These are phyloP conservation scores for Corapipo altera DNA, from an alignment of 2,113 vertebrate genomes.

Conservation along the genomic window DNA sequence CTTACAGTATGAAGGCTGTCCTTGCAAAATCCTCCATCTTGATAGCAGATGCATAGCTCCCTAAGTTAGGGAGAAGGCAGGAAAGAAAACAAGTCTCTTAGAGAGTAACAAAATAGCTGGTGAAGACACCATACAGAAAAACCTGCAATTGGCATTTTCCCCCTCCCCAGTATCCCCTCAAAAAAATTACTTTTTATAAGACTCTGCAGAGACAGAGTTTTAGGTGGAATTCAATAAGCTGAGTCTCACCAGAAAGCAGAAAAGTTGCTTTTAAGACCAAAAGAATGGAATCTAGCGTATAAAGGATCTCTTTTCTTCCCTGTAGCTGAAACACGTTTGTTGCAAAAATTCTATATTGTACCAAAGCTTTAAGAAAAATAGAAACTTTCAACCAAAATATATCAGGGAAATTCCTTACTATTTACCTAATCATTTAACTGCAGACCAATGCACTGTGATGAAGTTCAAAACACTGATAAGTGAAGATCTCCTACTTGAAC, in stretches of 20 bases:
- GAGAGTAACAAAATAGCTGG: background rate
- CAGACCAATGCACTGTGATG: background rate
- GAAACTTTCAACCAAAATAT: background rate
- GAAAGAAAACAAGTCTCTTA: slow-evolving; percentile 17
- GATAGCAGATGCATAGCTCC: slow-evolving; percentile 6
- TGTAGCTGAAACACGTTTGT: background rate
- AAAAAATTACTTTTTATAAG: background rate
- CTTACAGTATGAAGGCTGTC: background rate
- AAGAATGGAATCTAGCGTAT: background rate
- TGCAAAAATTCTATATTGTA: background rate
- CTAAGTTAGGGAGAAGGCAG: slow-evolving; percentile 11
- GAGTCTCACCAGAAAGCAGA: background rate
- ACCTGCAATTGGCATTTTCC: background rate
- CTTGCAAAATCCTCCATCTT: slow-evolving; percentile 8
- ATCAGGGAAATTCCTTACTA: background rate
- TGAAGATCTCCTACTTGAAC: background rate
- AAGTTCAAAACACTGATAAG: background rate
- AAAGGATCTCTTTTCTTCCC: background rate
- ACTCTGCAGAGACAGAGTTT: background rate
- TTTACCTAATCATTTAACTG: background rate
- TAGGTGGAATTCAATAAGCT: background rate
- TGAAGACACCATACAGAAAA: background rate
- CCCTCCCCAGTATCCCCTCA: background rate
- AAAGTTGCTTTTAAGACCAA: background rate
- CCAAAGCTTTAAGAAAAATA: background rate